These are phyloP conservation scores for Cotesia typhae DNA, from an alignment of 1,140 invertebrate genomes.

Conservation along the genomic window DNA sequence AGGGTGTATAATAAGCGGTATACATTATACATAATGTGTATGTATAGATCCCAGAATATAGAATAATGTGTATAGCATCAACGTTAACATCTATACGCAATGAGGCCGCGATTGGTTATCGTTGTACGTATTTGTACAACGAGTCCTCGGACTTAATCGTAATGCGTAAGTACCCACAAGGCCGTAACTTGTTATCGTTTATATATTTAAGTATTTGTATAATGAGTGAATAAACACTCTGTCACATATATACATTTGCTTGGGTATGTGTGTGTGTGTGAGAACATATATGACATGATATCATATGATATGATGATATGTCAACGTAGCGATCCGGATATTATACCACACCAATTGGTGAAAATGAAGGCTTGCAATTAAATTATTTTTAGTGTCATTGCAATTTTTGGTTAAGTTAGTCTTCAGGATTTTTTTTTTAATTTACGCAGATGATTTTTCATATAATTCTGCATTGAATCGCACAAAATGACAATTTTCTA, in stretches of 20 bases:
- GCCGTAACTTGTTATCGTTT: constrained; percentile 46
- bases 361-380: too few species aligned
- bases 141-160: constrained; percentile 53
- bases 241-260: not conserved
- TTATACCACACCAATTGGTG: too few species aligned
- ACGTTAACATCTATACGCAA: constrained; percentile 36
- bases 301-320: too few species aligned
- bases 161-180: constrained; percentile 42
- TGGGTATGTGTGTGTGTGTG: not conserved
- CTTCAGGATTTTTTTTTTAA: too few species aligned
- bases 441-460: too few species aligned
- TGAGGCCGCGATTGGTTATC: constrained; percentile 44
- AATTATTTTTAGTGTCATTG: too few species aligned
- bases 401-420: too few species aligned
- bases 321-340: too few species aligned
- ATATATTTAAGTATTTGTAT: constrained; percentile 41
- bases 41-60: not conserved
- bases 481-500: too few species aligned
- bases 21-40: not conserved
- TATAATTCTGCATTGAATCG: too few species aligned
- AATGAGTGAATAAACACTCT: constrained; percentile 34
- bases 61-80: constrained; percentile 11
- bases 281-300: not conserved
- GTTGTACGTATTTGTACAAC: constrained; percentile 37
- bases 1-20: not conserved